Conservation (phyloP, 23 tunicate species). For the Aplidium turbinatum region DNA sequence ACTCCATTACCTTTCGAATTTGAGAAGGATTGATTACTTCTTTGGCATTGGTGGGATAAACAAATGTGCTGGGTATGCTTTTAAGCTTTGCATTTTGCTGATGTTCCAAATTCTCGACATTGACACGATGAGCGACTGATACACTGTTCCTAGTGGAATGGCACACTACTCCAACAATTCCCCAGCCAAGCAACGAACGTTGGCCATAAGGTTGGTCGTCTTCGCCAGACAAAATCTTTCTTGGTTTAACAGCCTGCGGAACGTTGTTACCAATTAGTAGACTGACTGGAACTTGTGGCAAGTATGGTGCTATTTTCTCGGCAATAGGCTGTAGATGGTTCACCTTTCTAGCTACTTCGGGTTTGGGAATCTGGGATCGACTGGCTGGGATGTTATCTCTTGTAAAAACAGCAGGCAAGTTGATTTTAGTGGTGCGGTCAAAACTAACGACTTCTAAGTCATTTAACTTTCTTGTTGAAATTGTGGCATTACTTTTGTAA, state of each 20-base stretch:
- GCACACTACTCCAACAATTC: conserved; percentile 13
- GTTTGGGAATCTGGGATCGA: conserved; percentile 13
- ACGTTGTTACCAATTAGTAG: conserved; percentile 25
- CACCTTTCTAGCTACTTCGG: conserved; percentile 25
- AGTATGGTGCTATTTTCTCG: neutral
- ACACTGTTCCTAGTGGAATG: neutral
- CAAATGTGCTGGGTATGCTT: conserved; percentile 1
- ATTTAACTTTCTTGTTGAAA: neutral
- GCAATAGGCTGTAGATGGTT: conserved; percentile 15
- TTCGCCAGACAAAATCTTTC: conserved; percentile 5
- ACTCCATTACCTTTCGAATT: neutral
- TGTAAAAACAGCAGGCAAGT: conserved; percentile 16
- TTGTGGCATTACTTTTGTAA: conserved; percentile 5
- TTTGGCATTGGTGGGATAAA: neutral
- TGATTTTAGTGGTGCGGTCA: neutral
- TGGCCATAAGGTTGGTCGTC: conserved; percentile 33
- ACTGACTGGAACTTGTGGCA: neutral
- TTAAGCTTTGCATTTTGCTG: no score
- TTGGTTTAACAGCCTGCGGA: conserved; percentile 8
- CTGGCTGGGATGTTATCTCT: conserved; percentile 24
- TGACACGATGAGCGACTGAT: neutral
- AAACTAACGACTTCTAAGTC: conserved; percentile 17
- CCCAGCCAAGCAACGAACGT: conserved; percentile 26
- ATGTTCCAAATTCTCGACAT: neutral
- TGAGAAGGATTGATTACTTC: conserved; percentile 4